phyloP scores from a whole-genome alignment of 2,888 invertebrate genomes.

The Piscicola geometra region DNA sequence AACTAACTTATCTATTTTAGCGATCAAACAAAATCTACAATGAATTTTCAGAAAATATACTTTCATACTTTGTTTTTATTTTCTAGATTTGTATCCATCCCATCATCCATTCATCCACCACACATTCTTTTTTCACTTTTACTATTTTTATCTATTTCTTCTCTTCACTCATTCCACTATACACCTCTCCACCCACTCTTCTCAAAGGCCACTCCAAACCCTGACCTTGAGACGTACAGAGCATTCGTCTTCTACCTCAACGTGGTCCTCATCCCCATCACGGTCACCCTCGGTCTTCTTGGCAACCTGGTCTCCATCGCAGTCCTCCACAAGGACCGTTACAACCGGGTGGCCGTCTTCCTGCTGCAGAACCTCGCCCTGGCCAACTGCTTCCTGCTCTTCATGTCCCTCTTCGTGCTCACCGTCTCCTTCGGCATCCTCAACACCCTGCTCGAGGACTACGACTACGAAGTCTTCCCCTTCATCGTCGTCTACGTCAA shows the following conservation, averaged over 20 bases:
- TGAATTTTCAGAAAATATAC: too few relatives aligned
- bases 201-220: not conserved
- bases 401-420: slow-evolving; percentile 38
- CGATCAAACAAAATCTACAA: too few relatives aligned
- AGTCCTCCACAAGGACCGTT: slow-evolving; percentile 39
- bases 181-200: too few relatives aligned
- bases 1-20: too few relatives aligned
- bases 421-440: slow-evolving; percentile 39
- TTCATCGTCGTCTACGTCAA: slow-evolving; percentile 39
- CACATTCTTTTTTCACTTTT: too few relatives aligned
- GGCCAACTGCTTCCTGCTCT: slow-evolving; percentile 40
- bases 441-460: slow-evolving; percentile 5
- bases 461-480: not conserved
- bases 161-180: too few relatives aligned
- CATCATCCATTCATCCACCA: too few relatives aligned
- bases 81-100: too few relatives aligned
- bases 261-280: slow-evolving; percentile 34
- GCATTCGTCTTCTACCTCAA: slow-evolving; percentile 35
- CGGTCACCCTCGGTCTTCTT: slow-evolving; percentile 40
- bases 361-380: slow-evolving; percentile 42
- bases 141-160: too few relatives aligned
- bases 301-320: slow-evolving; percentile 42
- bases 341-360: slow-evolving; percentile 40
- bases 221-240: not conserved
- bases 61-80: too few relatives aligned